These are phyloP conservation scores for Antechinus stuartii DNA, from an alignment of 2,113 vertebrate species.

Conservation along the genomic window DNA sequence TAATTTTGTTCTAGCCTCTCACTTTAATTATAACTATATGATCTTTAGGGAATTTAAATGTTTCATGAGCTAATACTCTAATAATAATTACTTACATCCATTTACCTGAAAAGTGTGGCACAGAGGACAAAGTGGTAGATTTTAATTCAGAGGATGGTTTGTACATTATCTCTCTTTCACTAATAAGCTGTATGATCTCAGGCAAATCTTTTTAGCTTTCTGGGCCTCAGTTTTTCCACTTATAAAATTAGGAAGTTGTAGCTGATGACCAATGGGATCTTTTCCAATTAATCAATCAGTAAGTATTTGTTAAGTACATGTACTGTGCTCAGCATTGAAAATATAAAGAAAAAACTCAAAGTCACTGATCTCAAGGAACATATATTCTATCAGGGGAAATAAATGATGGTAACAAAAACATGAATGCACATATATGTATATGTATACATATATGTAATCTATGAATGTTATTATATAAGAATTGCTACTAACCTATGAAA, in stretches of 20 bases:
- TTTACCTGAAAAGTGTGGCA: not conserved
- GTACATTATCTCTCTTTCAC: not conserved
- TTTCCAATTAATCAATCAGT: not conserved
- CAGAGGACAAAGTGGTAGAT: not conserved
- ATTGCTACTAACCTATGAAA: not conserved
- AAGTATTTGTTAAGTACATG: not conserved
- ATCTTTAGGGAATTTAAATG: conserved; percentile 26
- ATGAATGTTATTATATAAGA: not conserved
- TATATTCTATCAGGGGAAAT: not conserved
- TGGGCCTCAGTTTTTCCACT: not conserved
- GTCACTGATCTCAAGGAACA: not conserved
- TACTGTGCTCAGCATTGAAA: not conserved
- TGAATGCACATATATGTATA: not conserved
- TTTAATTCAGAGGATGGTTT: not conserved
- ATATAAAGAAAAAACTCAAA: not conserved
- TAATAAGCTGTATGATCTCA: not conserved
- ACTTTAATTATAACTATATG: not conserved
- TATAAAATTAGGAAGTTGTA: not conserved
- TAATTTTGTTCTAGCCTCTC: not conserved
- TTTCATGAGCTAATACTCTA: not conserved
- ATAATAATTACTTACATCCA: not conserved
- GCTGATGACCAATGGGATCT: not conserved
- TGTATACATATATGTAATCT: not conserved
- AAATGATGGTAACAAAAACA: not conserved
- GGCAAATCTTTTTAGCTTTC: not conserved